Evolutionary conservation across 2,888 invertebrate genomes (phyloP).

Genomic region (Deroplatys truncata): DNA sequence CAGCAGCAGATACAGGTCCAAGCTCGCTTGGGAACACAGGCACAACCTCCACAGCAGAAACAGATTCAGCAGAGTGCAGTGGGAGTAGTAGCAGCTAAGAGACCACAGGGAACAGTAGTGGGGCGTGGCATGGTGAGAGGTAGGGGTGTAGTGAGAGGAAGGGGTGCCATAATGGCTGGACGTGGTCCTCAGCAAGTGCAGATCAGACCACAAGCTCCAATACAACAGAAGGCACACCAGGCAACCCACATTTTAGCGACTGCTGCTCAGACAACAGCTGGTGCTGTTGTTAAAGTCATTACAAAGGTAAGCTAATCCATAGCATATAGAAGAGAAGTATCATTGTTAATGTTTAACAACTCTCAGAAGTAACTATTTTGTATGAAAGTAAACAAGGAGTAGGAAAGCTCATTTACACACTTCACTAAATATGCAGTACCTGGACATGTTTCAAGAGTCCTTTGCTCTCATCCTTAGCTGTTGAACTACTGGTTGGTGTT

Average conservation of each 20-base stretch:
- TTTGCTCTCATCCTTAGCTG: too few relatives aligned
- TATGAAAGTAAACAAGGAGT: too few relatives aligned
- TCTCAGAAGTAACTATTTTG: too few relatives aligned
- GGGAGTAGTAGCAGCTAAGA: not conserved
- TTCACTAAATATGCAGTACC: too few relatives aligned
- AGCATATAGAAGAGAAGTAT: too few relatives aligned
- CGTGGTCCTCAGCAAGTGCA: not conserved
- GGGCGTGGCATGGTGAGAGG: not conserved
- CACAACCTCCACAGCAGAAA: not conserved
- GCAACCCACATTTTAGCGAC: not conserved
- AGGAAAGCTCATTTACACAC: too few relatives aligned
- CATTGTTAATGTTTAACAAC: too few relatives aligned
- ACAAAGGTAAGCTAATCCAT: not conserved
- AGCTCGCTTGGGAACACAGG: not conserved
- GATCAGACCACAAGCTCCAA: not conserved
- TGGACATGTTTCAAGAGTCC: too few relatives aligned
- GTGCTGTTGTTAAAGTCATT: not conserved
- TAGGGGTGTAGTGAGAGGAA: conserved; percentile 1
- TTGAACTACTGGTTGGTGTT: too few relatives aligned
- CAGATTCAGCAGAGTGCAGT: not conserved
- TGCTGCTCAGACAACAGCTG: too few relatives aligned
- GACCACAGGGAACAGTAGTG: not conserved
- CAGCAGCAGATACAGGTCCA: not conserved
- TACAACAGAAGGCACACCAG: not conserved
- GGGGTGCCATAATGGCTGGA: not conserved